phyloP scores from a whole-genome alignment of 1,140 invertebrate genomes.

The Spodoptera frugiperda region DNA sequence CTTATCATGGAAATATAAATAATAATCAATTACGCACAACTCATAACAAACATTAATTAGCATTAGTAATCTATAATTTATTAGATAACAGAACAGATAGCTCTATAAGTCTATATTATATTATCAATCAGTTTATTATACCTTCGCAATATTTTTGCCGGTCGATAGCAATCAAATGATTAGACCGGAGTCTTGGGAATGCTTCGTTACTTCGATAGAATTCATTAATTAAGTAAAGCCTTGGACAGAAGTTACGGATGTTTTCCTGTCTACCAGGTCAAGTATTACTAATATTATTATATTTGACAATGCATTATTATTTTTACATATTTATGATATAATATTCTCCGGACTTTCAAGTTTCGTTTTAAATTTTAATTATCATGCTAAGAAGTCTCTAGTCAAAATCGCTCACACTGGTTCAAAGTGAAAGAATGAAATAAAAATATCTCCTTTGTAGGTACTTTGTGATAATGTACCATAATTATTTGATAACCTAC shows the following conservation, averaged over 20 bases:
- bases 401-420: too few species aligned
- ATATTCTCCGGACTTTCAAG: too few species aligned
- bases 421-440: too few species aligned
- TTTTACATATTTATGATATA: too few species aligned
- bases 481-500: too few species aligned
- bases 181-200: constrained; percentile 3
- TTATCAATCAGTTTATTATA: constrained; percentile 23
- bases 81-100: constrained; percentile 1
- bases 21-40: neutral
- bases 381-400: too few species aligned
- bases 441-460: too few species aligned
- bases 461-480: too few species aligned
- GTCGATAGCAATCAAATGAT: constrained; percentile 6
- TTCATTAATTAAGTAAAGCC: constrained; percentile 21
- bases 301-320: too few species aligned
- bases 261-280: neutral
- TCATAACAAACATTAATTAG: neutral
- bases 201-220: constrained; percentile 25
- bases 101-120: too few species aligned
- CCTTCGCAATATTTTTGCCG: neutral
- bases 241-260: neutral
- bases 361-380: too few species aligned
- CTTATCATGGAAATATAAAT: neutral
- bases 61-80: neutral
- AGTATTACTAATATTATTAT: too few species aligned